These are phyloP conservation scores for Pogonomyrmex californicus DNA, from an alignment of 1,140 invertebrate species.

Conservation along the genomic window DNA sequence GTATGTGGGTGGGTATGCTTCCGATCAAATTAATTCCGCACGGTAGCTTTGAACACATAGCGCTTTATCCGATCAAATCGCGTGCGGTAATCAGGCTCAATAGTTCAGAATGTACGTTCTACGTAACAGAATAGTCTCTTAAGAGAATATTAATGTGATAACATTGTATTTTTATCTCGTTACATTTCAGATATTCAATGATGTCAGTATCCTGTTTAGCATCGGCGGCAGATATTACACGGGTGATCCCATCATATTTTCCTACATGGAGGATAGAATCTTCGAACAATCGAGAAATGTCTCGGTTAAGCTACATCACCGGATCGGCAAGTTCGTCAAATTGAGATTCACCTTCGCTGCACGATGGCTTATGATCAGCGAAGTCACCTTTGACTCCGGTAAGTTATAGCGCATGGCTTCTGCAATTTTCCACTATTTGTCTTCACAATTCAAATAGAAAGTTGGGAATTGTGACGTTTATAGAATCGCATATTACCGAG, in stretches of 20 bases:
- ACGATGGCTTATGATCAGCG: conserved; percentile 91
- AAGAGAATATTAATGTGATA: not conserved
- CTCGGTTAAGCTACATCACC: conserved; percentile 89
- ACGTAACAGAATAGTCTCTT: not conserved
- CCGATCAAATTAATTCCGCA: conserved; percentile 63
- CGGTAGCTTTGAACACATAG: conserved; percentile 24
- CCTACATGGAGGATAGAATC: conserved; percentile 89
- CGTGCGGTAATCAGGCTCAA: conserved; percentile 45
- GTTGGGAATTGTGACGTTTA: conserved; percentile 9
- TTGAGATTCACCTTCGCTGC: conserved; percentile 89
- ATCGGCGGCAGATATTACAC: conserved; percentile 90
- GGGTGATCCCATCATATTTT: conserved; percentile 89
- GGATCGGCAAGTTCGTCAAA: conserved; percentile 90
- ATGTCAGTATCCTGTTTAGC: conserved; percentile 90
- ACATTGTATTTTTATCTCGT: conserved; percentile 30
- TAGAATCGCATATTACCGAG: not conserved
- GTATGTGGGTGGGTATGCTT: conserved; percentile 39
- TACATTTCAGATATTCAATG: conserved; percentile 87
- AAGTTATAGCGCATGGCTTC: conserved; percentile 69
- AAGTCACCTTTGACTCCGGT: conserved; percentile 89
- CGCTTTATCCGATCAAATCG: conserved; percentile 52
- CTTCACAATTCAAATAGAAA: not conserved
- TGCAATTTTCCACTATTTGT: not conserved
- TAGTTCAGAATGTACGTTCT: not conserved
- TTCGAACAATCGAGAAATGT: conserved; percentile 90